Evolutionary conservation across 1,140 invertebrate genomes (phyloP).

Genomic region (Ditylenchus dipsaci): DNA sequence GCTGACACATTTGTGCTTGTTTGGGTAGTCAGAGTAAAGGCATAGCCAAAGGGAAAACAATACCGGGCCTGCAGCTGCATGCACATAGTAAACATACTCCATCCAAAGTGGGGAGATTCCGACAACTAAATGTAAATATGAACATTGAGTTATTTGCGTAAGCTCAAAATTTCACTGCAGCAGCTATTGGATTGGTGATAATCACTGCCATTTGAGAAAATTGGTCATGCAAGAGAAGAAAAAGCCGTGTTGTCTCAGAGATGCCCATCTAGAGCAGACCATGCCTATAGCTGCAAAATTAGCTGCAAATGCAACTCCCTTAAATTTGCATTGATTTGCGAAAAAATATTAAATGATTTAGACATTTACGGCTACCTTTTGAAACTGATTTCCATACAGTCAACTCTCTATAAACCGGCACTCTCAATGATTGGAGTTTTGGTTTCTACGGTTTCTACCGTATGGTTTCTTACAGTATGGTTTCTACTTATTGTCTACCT

Average conservation of each 20-base stretch:
- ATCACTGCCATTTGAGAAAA: slow-evolving; percentile 14
- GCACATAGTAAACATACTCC: slow-evolving; percentile 23
- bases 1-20: slow-evolving; percentile 21
- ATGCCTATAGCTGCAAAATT: slow-evolving; percentile 40
- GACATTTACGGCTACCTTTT: too few species aligned
- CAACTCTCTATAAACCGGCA: too few species aligned
- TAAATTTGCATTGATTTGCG: slow-evolving; percentile 16
- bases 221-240: slow-evolving; percentile 33
- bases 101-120: slow-evolving; percentile 25
- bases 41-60: slow-evolving; percentile 32
- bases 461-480: too few species aligned
- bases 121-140: slow-evolving; percentile 14
- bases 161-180: slow-evolving; percentile 9
- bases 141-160: slow-evolving; percentile 15
- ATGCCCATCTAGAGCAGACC: slow-evolving; percentile 41
- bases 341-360: too few species aligned
- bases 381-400: too few species aligned
- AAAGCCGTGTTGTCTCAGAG: slow-evolving; percentile 36
- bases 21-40: slow-evolving; percentile 33
- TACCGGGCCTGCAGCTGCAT: slow-evolving; percentile 8
- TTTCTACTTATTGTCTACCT: too few species aligned
- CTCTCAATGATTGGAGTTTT: too few species aligned
- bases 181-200: slow-evolving; percentile 17
- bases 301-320: slow-evolving; percentile 37
- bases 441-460: too few species aligned